These are phyloP conservation scores for Thomomys bottae DNA, from an alignment of 2,113 vertebrate species.

Conservation along the genomic window DNA sequence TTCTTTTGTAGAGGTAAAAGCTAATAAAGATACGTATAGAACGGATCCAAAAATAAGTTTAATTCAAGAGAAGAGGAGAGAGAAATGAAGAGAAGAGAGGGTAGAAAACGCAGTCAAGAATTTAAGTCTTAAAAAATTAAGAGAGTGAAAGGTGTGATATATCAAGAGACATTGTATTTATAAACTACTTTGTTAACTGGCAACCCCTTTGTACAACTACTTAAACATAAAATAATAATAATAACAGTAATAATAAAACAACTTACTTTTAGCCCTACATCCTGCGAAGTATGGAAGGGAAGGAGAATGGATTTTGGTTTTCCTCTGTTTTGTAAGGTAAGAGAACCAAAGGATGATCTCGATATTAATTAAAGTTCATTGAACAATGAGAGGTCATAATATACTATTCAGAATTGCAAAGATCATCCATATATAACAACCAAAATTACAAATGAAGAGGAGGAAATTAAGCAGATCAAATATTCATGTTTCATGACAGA, in stretches of 20 bases:
- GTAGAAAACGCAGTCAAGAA: no score
- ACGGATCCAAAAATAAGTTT: background rate
- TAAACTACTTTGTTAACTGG: no score
- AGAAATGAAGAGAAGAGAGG: no score
- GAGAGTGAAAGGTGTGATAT: no score
- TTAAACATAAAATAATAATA: no score
- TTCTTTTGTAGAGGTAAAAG: slow-evolving; percentile 34
- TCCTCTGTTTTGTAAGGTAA: background rate
- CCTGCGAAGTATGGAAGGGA: background rate
- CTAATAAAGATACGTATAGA: background rate
- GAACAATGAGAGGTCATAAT: background rate
- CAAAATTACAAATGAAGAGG: background rate
- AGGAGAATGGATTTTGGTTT: background rate
- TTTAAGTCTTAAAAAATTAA: no score
- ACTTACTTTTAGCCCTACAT: no score
- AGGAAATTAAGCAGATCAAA: background rate
- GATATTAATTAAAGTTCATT: background rate
- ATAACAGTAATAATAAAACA: no score
- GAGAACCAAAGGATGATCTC: background rate
- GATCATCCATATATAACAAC: background rate
- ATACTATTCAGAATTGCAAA: background rate
- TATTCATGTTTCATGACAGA: background rate
- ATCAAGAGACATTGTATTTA: no score
- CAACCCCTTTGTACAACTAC: no score
- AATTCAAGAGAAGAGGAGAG: background rate